Base-by-base conservation (phyloP, 2,888 invertebrate species). In the Leptopterna dolabrata region DNA sequence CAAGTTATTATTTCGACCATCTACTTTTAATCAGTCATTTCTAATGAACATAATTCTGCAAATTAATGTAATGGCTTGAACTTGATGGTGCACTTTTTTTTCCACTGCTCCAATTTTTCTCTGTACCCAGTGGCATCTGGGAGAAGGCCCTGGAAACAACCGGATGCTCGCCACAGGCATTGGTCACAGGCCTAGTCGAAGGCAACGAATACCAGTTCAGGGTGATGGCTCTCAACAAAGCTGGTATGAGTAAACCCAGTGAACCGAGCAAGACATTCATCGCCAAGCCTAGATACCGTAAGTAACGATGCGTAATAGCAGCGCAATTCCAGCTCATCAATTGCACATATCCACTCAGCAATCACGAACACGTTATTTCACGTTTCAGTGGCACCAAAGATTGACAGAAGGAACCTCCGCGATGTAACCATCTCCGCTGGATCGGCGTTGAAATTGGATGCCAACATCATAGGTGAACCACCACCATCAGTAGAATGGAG, bases 201-300 rank as follows among this genome's bases (percentile, higher is more conserved):
- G 98, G 98, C 90, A 97, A 97, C 91, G 98, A 98, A 91, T 98
- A 98, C 92, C 98, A 98, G 92, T 99, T 99, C 95, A 95, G 99
- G 43, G 96, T 99, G 43, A 95, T 97, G 90, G 99, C 99, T 11
- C 93, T 98, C 86, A 99, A 99, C 93, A 97, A 97, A 92, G 98
- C 97, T 13, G 99, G 99, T 0, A 95, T 95, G 91, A 97, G 98
- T 90, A 97, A 97, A 90, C 97, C 98, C 0, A 97, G 98, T 11
- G 97, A 97, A 87, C 93, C 96, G 29, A 96, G 96, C 92, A 97
- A 97, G 92, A 95, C 94, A 91, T 97, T 97, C 92, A 93, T 94
- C 87, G 97, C 97, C 85, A 97, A 97, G 91, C 97, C 97, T 0
- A 94, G 97, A 89, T 97, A 95, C 93, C 92, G 94, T 94, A 92